Conservation (phyloP, 2,113 vertebrate genomes). For the Sylvilagus bachmani region DNA sequence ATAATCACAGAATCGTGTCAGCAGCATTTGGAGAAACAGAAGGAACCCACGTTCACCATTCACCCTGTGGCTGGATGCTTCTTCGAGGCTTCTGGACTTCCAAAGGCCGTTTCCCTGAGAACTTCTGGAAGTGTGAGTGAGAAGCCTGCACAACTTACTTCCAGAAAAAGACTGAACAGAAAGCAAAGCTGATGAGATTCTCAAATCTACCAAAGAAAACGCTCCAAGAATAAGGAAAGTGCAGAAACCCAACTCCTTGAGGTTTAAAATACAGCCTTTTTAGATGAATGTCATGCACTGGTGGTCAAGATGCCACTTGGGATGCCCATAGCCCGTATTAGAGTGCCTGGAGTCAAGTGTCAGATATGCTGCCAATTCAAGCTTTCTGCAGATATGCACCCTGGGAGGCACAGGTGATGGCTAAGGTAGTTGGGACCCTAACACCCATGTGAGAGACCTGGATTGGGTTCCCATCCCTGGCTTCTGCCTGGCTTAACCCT, state of each 20-base stretch:
- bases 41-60: not conserved
- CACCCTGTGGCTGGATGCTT: too few species aligned
- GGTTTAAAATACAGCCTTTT: not conserved
- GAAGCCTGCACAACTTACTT: not conserved
- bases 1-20: too few species aligned
- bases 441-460: too few species aligned
- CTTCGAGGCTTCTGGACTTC: not conserved
- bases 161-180: not conserved
- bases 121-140: not conserved
- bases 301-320: too few species aligned
- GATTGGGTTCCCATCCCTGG: too few species aligned
- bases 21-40: not conserved
- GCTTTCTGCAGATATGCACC: too few species aligned
- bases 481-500: too few species aligned
- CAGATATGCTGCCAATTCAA: too few species aligned
- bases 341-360: too few species aligned
- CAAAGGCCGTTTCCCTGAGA: not conserved
- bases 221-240: not conserved
- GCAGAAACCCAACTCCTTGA: not conserved
- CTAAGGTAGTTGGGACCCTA: too few species aligned
- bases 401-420: too few species aligned
- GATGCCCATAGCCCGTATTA: too few species aligned
- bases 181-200: not conserved
- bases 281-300: not conserved
- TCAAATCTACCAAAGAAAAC: not conserved